These are phyloP conservation scores for Linyphia triangularis DNA, from an alignment of 2,888 invertebrate species.

Conservation along the genomic window DNA sequence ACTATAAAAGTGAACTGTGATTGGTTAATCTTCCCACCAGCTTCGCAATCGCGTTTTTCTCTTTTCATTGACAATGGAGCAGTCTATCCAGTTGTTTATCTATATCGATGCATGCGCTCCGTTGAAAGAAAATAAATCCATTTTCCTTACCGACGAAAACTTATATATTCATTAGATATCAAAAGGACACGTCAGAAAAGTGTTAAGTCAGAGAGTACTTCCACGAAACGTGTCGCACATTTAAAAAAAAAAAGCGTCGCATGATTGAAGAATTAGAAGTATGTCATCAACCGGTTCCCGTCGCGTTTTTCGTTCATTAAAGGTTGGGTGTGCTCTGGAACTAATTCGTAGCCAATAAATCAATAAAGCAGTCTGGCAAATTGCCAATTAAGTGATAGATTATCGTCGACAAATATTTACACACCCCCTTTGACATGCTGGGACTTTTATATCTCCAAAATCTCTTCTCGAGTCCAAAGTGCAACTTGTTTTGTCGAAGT, in stretches of 20 bases:
- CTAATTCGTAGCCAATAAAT: slow-evolving; percentile 63
- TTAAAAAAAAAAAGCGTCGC: background rate
- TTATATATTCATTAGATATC: background rate
- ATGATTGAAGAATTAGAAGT: background rate
- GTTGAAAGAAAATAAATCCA: too few species aligned
- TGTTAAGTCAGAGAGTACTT: background rate
- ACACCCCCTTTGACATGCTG: background rate
- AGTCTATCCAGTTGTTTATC: too few species aligned
- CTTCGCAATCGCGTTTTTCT: too few species aligned
- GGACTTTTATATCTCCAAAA: slow-evolving; percentile 4
- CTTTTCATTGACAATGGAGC: too few species aligned
- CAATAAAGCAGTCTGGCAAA: slow-evolving; percentile 56
- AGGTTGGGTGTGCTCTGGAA: slow-evolving; percentile 4
- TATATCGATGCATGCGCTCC: too few species aligned
- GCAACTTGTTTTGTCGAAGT: too few species aligned
- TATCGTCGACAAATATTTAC: slow-evolving; percentile 59
- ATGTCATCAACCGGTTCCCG: slow-evolving; percentile 14
- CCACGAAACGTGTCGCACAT: background rate
- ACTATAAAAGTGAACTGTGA: too few species aligned
- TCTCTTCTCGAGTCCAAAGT: background rate
- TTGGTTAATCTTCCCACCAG: too few species aligned
- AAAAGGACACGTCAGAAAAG: background rate
- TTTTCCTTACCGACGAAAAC: too few species aligned
- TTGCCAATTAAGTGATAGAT: slow-evolving; percentile 53
- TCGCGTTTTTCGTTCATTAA: slow-evolving; percentile 60